Conservation (phyloP, 2,797 vertebrate species). For the Oryzias sinensis region DNA sequence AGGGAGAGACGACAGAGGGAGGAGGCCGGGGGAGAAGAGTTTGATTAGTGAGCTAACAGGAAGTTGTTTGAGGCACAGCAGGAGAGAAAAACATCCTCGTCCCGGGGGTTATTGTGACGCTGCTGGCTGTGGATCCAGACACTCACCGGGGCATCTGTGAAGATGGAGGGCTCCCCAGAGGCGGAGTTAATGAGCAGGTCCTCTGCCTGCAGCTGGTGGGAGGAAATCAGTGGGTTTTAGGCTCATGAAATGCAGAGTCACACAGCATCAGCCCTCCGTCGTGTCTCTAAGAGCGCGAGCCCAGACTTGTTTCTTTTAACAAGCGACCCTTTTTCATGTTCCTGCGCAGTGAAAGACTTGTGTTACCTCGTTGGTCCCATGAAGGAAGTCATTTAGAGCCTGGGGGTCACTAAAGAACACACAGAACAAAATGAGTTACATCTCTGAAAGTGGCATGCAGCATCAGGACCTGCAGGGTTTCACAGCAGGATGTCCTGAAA, state of each 20-base stretch:
- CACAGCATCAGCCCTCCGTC: constrained; percentile 17
- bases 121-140: constrained; percentile 55
- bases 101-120: constrained; percentile 50
- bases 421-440: background rate
- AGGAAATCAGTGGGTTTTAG: constrained; percentile 40
- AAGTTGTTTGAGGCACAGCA: constrained; percentile 38
- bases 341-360: constrained; percentile 9
- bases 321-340: constrained; percentile 29
- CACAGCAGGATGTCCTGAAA: no score
- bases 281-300: background rate
- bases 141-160: constrained; percentile 82
- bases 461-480: no score
- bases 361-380: constrained; percentile 83
- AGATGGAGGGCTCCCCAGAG: constrained; percentile 80
- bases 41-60: constrained; percentile 50
- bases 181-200: constrained; percentile 83
- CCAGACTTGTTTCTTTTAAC: background rate
- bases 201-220: constrained; percentile 80
- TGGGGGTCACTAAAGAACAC: constrained; percentile 77
- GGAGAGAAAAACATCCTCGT: constrained; percentile 36
- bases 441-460: no score
- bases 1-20: constrained; percentile 7
- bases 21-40: constrained; percentile 2
- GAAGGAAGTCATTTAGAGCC: constrained; percentile 86
- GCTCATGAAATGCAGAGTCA: no score